Conservation (phyloP, 2,797 vertebrate genomes). For the Enteromius treurensis region DNA sequence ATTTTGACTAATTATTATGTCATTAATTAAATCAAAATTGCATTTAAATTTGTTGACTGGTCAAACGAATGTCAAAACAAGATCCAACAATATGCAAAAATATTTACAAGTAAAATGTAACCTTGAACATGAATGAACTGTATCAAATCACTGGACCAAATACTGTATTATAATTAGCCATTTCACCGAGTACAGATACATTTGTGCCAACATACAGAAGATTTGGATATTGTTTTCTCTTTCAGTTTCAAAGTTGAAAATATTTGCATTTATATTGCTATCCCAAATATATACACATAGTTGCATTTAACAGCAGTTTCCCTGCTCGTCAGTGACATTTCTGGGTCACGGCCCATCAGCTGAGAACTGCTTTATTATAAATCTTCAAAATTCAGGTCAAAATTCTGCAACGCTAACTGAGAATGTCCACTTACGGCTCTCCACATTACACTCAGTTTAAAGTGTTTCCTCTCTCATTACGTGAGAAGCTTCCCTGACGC, state of each 20-base stretch:
- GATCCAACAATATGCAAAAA: neutral
- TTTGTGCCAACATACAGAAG: neutral
- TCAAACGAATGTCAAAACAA: neutral
- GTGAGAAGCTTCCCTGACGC: constrained; percentile 15
- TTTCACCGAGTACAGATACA: neutral
- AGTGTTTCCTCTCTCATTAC: constrained; percentile 17
- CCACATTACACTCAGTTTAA: neutral
- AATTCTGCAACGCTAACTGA: neutral
- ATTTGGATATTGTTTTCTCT: neutral
- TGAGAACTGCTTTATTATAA: neutral
- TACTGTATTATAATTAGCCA: neutral
- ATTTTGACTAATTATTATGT: neutral
- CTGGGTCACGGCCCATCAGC: neutral
- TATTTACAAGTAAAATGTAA: neutral
- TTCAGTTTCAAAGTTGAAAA: neutral
- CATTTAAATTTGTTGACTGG: neutral
- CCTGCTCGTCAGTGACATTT: neutral
- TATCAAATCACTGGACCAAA: neutral
- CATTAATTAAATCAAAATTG: neutral
- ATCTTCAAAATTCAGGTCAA: neutral
- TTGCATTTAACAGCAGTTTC: neutral
- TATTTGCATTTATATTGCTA: neutral
- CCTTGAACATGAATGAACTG: neutral
- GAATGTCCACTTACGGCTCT: neutral
- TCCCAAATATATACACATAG: neutral